A percentile compares a stretch with the other conserved stretches of the same genome.
phyloP scores from a whole-genome alignment of 2,113 vertebrate species.

The Plecotus auritus region DNA sequence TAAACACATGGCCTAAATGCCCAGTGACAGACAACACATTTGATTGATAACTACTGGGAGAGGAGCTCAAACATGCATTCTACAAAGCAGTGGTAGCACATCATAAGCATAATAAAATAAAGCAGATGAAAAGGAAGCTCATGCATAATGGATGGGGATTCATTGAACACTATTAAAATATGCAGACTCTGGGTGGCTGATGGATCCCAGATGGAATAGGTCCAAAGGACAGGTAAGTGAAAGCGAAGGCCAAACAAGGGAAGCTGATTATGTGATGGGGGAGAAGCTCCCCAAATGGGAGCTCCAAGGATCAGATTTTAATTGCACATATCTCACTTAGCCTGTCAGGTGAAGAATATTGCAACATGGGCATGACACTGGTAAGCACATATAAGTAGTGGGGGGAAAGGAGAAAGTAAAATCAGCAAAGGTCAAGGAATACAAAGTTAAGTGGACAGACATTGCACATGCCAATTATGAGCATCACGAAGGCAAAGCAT shows the following conservation, averaged over 20 bases:
- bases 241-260: neutral
- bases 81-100: neutral
- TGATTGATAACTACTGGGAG: slow-evolving; percentile 3
- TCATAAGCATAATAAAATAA: slow-evolving; percentile 41
- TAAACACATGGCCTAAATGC: slow-evolving; percentile 4
- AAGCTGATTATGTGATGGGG: neutral
- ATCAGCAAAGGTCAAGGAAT: neutral
- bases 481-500: neutral
- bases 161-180: slow-evolving; percentile 34
- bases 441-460: neutral
- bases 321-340: neutral
- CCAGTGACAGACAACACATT: neutral
- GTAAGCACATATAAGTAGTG: neutral
- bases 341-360: neutral
- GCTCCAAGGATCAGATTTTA: neutral
- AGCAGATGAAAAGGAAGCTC: slow-evolving; percentile 30
- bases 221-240: slow-evolving; percentile 17
- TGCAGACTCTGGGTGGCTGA: neutral
- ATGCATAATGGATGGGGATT: slow-evolving; percentile 51
- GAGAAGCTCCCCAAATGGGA: neutral
- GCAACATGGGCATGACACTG: neutral
- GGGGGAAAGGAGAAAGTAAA: neutral
- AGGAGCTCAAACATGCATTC: slow-evolving; percentile 43
- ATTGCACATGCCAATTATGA: neutral
- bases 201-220: slow-evolving; percentile 34